phyloP scores from a whole-genome alignment of 2,113 vertebrate genomes.

The Sander vitreus region DNA sequence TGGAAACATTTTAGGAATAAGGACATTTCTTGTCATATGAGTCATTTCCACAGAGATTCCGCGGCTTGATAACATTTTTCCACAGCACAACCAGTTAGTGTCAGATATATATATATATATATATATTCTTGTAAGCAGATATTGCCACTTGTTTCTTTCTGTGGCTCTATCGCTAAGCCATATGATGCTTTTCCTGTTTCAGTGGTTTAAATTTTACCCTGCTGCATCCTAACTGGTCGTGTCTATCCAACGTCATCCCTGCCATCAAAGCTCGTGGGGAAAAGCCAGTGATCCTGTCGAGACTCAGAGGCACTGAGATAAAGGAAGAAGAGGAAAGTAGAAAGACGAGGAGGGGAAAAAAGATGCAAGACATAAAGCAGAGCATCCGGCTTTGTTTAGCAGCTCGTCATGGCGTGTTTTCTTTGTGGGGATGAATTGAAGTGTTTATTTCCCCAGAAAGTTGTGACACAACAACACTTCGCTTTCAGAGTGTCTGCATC shows the following conservation, averaged over 20 bases:
- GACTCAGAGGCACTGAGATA: conserved; percentile 12
- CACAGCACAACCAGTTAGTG: neutral
- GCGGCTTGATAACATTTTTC: conserved; percentile 23
- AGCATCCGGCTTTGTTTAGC: conserved; percentile 42
- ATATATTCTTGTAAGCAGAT: conserved; percentile 7
- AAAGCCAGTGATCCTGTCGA: conserved; percentile 27
- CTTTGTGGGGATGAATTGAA: conserved; percentile 35
- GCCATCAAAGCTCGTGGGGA: conserved; percentile 34
- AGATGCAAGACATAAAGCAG: neutral
- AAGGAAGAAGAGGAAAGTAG: conserved; percentile 22
- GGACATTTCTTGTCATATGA: conserved; percentile 14
- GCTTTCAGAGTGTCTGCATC: conserved; percentile 48
- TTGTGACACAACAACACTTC: conserved; percentile 58
- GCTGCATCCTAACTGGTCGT: conserved; percentile 26
- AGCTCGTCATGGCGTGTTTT: conserved; percentile 31
- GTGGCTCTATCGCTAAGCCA: neutral
- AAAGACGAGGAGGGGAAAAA: conserved; percentile 3
- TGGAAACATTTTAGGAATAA: conserved; percentile 34
- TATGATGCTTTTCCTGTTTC: conserved; percentile 16
- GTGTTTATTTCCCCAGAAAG: conserved; percentile 71
- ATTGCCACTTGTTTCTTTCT: conserved; percentile 8
- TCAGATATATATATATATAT: conserved; percentile 2
- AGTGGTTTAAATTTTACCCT: conserved; percentile 44
- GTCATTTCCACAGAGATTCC: conserved; percentile 38
- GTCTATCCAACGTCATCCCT: conserved; percentile 41